A percentile compares a stretch with the other conserved stretches of the same genome.
Conservation (phyloP, 2,113 vertebrate genomes). For the Collichthys lucidus region DNA sequence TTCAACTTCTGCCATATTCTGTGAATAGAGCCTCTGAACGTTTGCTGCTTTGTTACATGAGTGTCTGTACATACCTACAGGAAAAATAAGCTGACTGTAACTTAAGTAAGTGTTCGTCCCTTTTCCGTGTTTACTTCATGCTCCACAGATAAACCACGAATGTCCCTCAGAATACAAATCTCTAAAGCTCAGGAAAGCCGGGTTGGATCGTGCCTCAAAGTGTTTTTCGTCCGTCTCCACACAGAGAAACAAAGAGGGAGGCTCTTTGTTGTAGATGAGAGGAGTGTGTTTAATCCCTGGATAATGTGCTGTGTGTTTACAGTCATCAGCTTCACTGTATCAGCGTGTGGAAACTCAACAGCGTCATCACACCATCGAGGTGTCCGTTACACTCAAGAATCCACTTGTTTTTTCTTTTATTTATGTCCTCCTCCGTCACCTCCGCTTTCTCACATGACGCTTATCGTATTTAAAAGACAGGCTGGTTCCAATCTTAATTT, state of each 20-base stretch:
- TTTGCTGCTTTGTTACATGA: neutral
- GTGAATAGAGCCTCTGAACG: too few species aligned
- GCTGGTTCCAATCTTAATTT: constrained; percentile 20
- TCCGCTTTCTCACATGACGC: constrained; percentile 2
- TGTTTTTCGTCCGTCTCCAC: neutral
- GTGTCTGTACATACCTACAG: neutral
- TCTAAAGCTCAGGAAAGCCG: neutral
- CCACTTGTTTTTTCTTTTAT: neutral
- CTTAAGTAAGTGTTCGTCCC: neutral
- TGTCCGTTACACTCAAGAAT: constrained; percentile 10
- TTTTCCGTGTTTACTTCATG: neutral
- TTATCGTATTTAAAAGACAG: constrained; percentile 9
- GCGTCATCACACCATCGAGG: neutral
- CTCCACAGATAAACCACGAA: neutral
- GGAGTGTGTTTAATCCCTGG: constrained; percentile 11
- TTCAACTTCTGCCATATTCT: too few species aligned
- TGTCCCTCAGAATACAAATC: neutral
- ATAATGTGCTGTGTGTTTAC: constrained; percentile 24
- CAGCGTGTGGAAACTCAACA: neutral
- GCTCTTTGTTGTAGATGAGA: neutral
- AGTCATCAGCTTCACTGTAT: neutral
- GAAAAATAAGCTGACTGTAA: neutral
- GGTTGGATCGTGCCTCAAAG: neutral
- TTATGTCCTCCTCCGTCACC: neutral
- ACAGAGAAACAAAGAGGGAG: neutral